Evolutionary conservation across 2,797 vertebrate species (phyloP), one percentile per base, ranked within the genome.

Genomic region (Synanceia verrucosa): DNA sequence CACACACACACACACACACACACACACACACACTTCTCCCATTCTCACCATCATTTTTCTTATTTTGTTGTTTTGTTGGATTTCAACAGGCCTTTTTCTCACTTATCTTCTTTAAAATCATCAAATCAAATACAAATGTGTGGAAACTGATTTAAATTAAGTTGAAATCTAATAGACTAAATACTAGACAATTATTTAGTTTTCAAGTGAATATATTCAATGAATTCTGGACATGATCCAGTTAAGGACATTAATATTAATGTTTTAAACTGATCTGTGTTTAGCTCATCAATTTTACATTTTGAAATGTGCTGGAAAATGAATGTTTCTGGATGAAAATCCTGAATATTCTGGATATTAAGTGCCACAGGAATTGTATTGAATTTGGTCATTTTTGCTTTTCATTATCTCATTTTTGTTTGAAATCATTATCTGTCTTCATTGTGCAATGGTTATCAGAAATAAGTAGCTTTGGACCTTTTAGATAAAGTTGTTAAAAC

Each of bases 1-100:
- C 9, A 62, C 48, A 66, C 60, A 75, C 74, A 19, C 62, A 85
- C 82, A 86, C 19, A 13, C 50, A 23, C 46, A 28, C 56, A 36
- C 63, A 62, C 10, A 8, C 14, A 43, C 48, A 48, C 13, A 41
- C 19, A 6, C 2, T 36, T 21, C 12, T 24, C 5, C 16, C n/a
- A 21, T 36, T 7, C 2, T 8, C 10, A 26, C 26, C 55, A 8
- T 41, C 3, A 34, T n/a, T 48, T 24, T 50, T 41, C 4, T 4
- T 4, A 21, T 55, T 65, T 48, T 37, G 34, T 28, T 43, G 6
- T 67, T 70, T 64, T 29, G 43, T 6, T 43, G 39, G 39, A 43
- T 39, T 9, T 56, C 36, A 9, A 24, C 10, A 21, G 13, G 14
- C 8, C 26, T 37, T 26, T 31, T 9, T 51, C n/a, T 46, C 12